Evolutionary conservation across 2,113 vertebrate genomes (phyloP).

Genomic region (Psammodynastes pulverulentus): DNA sequence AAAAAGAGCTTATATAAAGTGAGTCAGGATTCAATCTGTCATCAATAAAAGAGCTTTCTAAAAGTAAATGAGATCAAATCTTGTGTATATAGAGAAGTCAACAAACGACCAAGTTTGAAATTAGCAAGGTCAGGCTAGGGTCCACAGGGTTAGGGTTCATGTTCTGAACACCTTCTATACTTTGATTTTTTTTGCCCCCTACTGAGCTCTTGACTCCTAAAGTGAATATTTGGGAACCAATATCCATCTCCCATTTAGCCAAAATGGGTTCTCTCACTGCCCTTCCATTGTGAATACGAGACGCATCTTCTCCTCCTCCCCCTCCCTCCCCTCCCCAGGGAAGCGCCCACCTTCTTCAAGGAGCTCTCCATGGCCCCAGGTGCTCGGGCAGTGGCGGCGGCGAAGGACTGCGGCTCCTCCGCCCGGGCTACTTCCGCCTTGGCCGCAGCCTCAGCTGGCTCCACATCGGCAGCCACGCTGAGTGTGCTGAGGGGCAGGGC

Average conservation of each 20-base stretch:
- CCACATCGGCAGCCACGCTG: too few species aligned
- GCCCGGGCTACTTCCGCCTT: too few species aligned
- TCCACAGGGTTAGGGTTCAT: neutral
- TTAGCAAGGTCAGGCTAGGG: neutral
- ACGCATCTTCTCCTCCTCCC: too few species aligned
- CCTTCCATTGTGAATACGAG: too few species aligned
- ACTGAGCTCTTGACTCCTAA: neutral
- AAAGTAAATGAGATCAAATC: neutral
- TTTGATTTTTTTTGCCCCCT: neutral
- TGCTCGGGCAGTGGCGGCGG: too few species aligned
- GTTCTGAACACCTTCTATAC: neutral
- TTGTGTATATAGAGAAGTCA: neutral
- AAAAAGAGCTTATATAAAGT: neutral
- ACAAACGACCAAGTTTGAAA: neutral
- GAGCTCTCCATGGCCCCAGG: too few species aligned
- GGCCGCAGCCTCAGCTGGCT: too few species aligned
- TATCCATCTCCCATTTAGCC: neutral
- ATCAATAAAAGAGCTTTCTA: neutral
- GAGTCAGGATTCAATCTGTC: neutral
- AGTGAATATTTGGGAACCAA: neutral
- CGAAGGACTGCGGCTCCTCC: too few species aligned
- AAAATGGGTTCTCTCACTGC: neutral
- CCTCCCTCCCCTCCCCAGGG: too few species aligned
- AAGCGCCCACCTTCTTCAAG: too few species aligned
- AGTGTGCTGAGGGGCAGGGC: too few species aligned